Base-by-base conservation (phyloP, 2,888 invertebrate genomes). In the Cistogaster globosa region DNA sequence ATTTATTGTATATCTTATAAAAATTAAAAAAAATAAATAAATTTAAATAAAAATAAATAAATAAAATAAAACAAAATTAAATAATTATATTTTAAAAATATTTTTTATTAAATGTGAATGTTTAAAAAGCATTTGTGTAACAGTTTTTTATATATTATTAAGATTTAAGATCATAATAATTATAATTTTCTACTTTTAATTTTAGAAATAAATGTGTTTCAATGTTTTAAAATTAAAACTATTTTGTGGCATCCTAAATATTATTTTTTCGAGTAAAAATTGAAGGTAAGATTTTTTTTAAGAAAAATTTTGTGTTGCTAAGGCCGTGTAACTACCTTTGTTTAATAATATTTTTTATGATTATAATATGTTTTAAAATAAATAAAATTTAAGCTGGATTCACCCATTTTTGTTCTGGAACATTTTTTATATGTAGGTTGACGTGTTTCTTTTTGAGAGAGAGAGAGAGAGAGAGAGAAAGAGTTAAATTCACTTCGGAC, bases 171-270 rank as follows among this genome's bases (percentile, higher is more conserved):
- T 63, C 57, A 71, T 20, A 48, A 57, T 74, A 36, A 53, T 62
- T 63, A 51, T 69, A 69, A 69, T 22, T 81, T 69, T 65, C 22
- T 48, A 42, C 58, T 60, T 77, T 71, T 71, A 20, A 83, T 65
- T 83, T 71, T 12, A 48, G 69, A 81, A 83, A 83, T 83, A 83
- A 83, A 83, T 83, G 76, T 85, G 84, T 83, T 68, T 86, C 72
- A 80, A 80, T 83, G 83, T 83, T 86, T 86, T 72, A 69, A 75
- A 75, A 51, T 26, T n/a, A 11, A 36, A 36, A 36, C 16, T 32
- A 36, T n/a, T 18, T 9, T 3, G 1, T 20, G 12, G 16, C n/a
- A 16, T 58, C 12, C 42, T 80, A 42, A 22, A 26, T 68, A 36
- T 11, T 7, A 16, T 20, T n/a, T 42, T 53, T 1, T 6, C 51